Percentiles rank a stretch among this genome's conserved stretches.
Conservation (phyloP, 23 tunicate genomes). For the Oikopleura vanhoeffeni region DNA sequence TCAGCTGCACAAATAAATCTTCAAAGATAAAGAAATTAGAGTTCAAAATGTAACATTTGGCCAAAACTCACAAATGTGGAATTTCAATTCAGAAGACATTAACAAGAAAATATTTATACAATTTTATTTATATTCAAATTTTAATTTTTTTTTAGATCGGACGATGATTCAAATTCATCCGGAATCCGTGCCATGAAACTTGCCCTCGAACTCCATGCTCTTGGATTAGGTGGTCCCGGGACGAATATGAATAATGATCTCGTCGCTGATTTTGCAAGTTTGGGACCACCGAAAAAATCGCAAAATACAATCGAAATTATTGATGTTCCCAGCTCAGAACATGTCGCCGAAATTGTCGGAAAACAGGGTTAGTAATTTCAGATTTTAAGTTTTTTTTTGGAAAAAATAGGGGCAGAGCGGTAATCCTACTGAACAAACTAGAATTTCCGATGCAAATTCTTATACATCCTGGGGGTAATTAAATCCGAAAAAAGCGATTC, state of each 20-base stretch:
- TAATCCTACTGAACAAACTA: too few relatives aligned
- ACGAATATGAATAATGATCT: neutral
- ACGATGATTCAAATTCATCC: neutral
- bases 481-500: too few relatives aligned
- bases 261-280: neutral
- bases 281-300: neutral
- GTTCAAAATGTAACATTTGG: too few relatives aligned
- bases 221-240: neutral
- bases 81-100: too few relatives aligned
- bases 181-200: neutral
- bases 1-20: too few relatives aligned
- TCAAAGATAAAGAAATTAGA: too few relatives aligned
- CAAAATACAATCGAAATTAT: constrained; percentile 1
- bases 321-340: constrained; percentile 65
- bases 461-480: too few relatives aligned
- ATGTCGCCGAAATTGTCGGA: constrained; percentile 91
- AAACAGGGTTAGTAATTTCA: constrained; percentile 55
- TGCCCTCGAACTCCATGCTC: constrained; percentile 1
- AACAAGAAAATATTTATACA: too few relatives aligned
- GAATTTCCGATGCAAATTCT: too few relatives aligned
- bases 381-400: neutral
- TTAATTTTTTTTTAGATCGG: neutral
- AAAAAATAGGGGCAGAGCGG: too few relatives aligned
- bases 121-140: neutral
- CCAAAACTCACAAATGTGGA: too few relatives aligned